These are phyloP conservation scores for Serilophus lunatus DNA, from an alignment of 2,113 vertebrate genomes.

Conservation along the genomic window DNA sequence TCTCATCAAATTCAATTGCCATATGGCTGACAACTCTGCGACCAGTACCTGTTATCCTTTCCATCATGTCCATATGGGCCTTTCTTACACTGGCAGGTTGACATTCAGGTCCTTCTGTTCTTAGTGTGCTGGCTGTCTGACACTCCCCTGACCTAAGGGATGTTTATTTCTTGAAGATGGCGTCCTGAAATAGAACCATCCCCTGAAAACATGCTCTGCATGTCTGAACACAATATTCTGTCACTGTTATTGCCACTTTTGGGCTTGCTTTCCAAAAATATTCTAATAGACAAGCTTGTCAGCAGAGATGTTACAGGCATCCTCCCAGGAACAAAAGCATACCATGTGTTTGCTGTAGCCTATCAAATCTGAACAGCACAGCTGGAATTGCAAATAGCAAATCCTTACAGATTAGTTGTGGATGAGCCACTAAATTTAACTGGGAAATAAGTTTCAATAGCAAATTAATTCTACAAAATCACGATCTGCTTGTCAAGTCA, in stretches of 20 bases:
- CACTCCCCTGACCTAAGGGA: not conserved
- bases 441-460: slow-evolving; percentile 43
- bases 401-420: slow-evolving; percentile 5
- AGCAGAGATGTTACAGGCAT: not conserved
- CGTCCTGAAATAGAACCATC: not conserved
- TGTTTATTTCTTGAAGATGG: not conserved
- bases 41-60: not conserved
- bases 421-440: slow-evolving; percentile 49
- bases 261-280: slow-evolving; percentile 37
- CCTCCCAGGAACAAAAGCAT: not conserved
- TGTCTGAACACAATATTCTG: not conserved
- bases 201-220: not conserved
- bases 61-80: not conserved
- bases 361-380: slow-evolving; percentile 35
- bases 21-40: not conserved
- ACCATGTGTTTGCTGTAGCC: not conserved
- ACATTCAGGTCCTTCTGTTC: not conserved
- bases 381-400: slow-evolving; percentile 45
- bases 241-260: not conserved
- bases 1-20: not conserved
- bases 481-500: slow-evolving; percentile 37
- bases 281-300: not conserved
- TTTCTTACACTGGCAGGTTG: not conserved
- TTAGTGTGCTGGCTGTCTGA: not conserved
- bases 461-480: slow-evolving; percentile 45